Percentiles rank a stretch among this genome's conserved stretches.
phyloP scores from a whole-genome alignment of 2,888 invertebrate genomes.

The Pachymerium ferrugineum region DNA sequence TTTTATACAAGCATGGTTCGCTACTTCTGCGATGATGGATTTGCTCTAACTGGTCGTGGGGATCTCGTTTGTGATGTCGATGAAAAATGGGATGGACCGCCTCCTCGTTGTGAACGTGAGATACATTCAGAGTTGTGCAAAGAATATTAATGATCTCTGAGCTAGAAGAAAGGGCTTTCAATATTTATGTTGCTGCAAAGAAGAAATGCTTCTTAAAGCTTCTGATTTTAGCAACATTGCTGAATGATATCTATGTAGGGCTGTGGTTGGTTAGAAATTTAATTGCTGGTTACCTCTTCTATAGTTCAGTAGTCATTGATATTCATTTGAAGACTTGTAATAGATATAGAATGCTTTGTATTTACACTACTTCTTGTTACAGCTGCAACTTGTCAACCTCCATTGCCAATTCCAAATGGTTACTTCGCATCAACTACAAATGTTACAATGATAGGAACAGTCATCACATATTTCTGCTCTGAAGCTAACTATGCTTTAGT shows the following conservation, averaged over 20 bases:
- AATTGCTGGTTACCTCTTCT: too few species aligned
- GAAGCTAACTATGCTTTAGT: constrained; percentile 60
- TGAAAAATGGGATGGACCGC: constrained; percentile 82
- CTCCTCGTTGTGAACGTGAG: constrained; percentile 68
- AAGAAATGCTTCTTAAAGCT: too few species aligned
- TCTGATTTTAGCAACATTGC: too few species aligned
- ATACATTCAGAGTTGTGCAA: too few species aligned
- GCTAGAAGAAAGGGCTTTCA: too few species aligned
- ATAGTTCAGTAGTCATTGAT: too few species aligned
- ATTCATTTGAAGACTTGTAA: too few species aligned
- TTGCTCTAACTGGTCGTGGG: constrained; percentile 75
- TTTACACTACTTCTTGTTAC: background rate
- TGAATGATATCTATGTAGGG: too few species aligned
- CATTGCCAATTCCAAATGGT: constrained; percentile 61
- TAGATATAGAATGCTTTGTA: too few species aligned
- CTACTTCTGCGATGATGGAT: constrained; percentile 75
- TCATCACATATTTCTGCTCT: constrained; percentile 69
- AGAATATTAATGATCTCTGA: too few species aligned
- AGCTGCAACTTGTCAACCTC: constrained; percentile 60
- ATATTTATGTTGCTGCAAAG: too few species aligned
- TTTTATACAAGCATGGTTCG: constrained; percentile 81
- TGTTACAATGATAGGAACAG: constrained; percentile 58
- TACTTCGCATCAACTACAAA: constrained; percentile 41
- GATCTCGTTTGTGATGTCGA: constrained; percentile 83
- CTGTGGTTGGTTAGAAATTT: too few species aligned